Conservation (phyloP, 2,113 vertebrate species). For the Malurus elegans region DNA sequence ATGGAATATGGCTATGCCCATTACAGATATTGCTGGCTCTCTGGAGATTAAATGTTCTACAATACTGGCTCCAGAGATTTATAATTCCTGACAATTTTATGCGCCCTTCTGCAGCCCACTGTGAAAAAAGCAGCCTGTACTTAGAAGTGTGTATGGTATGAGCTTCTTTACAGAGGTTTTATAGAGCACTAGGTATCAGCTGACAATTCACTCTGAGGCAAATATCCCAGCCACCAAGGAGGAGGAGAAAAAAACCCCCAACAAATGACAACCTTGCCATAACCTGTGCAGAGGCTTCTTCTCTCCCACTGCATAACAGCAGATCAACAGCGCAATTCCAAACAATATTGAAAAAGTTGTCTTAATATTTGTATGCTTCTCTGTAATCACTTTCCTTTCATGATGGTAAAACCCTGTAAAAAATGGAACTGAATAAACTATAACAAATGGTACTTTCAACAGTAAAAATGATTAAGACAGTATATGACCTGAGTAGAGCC, state of each 20-base stretch:
- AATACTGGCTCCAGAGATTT: conserved; percentile 12
- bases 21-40: background rate
- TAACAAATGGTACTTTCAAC: background rate
- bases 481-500: background rate
- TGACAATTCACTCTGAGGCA: background rate
- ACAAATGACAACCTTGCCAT: background rate
- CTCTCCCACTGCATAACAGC: background rate
- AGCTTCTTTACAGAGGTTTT: background rate
- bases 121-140: background rate
- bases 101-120: background rate
- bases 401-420: background rate
- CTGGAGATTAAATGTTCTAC: background rate
- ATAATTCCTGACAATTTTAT: conserved; percentile 7
- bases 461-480: background rate
- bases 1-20: background rate
- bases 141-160: background rate
- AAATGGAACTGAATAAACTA: background rate
- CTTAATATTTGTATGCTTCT: background rate
- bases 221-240: background rate
- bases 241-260: too few relatives aligned
- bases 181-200: background rate
- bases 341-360: background rate
- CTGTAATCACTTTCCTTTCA: background rate
- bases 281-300: background rate
- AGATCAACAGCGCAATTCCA: background rate